phyloP scores from a whole-genome alignment of 2,113 vertebrate genomes.

The Poeciliopsis retropinna region DNA sequence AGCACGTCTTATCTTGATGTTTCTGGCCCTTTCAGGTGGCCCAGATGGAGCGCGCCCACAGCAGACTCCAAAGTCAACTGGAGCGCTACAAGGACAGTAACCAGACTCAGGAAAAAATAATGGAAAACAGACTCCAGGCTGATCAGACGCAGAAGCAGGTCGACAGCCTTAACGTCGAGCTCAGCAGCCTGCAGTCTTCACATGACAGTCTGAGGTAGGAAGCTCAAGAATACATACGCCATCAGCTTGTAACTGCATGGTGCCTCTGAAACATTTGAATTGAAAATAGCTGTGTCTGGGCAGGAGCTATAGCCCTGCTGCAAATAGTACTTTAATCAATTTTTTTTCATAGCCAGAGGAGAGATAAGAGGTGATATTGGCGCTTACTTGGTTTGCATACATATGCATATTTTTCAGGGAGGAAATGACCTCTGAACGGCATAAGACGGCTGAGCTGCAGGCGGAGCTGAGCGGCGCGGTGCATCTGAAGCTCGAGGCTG shows the following conservation, averaged over 20 bases:
- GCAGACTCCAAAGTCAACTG: conserved; percentile 68
- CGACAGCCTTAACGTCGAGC: conserved; percentile 71
- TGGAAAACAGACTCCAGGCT: conserved; percentile 62
- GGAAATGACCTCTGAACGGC: conserved; percentile 66
- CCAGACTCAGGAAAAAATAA: conserved; percentile 54
- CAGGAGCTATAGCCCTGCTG: not conserved
- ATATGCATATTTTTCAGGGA: conserved; percentile 59
- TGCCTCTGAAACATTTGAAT: not conserved
- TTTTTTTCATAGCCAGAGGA: not conserved
- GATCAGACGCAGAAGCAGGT: conserved; percentile 73
- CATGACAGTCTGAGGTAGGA: conserved; percentile 77
- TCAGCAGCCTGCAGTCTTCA: conserved; percentile 76
- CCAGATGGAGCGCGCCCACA: conserved; percentile 76
- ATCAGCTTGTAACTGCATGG: not conserved
- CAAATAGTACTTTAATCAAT: not conserved
- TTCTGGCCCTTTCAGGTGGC: conserved; percentile 64
- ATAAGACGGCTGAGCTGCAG: conserved; percentile 80
- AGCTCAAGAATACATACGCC: not conserved
- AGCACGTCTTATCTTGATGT: too few species aligned
- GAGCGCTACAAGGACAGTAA: conserved; percentile 51
- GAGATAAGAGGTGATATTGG: not conserved
- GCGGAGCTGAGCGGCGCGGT: conserved; percentile 73
- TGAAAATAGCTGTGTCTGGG: not conserved
- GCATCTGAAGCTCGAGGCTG: conserved; percentile 73
- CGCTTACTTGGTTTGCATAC: conserved; percentile 32